These are phyloP conservation scores for Adineta ricciae DNA, from an alignment of 2,888 invertebrate genomes.

Conservation along the genomic window DNA sequence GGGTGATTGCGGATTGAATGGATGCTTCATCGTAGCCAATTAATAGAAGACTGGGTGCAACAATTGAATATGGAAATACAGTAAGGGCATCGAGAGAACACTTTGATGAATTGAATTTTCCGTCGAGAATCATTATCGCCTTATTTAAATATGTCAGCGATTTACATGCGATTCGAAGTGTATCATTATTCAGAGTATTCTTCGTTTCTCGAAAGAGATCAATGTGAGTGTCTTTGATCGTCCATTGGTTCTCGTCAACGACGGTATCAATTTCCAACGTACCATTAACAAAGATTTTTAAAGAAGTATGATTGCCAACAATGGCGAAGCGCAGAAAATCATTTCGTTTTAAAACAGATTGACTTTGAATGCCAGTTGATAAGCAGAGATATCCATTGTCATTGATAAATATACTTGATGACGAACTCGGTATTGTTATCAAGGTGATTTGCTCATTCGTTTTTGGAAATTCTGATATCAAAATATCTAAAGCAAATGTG, in stretches of 20 bases:
- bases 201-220: background rate
- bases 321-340: too few species aligned
- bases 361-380: background rate
- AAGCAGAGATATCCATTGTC: background rate
- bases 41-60: background rate
- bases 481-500: background rate
- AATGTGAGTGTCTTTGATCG: background rate
- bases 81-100: background rate
- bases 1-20: background rate
- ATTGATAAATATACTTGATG: too few species aligned
- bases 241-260: too few species aligned
- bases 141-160: background rate
- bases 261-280: too few species aligned
- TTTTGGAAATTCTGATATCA: background rate
- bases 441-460: background rate
- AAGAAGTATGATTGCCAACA: too few species aligned
- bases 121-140: background rate
- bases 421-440: background rate
- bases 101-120: background rate
- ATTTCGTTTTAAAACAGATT: too few species aligned
- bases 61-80: background rate
- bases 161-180: background rate
- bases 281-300: too few species aligned
- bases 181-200: background rate
- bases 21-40: background rate